Percentiles rank a stretch among this genome's conserved stretches.
Evolutionary conservation across 2,888 invertebrate species (phyloP).

Genomic region (Capitulum mitella): DNA sequence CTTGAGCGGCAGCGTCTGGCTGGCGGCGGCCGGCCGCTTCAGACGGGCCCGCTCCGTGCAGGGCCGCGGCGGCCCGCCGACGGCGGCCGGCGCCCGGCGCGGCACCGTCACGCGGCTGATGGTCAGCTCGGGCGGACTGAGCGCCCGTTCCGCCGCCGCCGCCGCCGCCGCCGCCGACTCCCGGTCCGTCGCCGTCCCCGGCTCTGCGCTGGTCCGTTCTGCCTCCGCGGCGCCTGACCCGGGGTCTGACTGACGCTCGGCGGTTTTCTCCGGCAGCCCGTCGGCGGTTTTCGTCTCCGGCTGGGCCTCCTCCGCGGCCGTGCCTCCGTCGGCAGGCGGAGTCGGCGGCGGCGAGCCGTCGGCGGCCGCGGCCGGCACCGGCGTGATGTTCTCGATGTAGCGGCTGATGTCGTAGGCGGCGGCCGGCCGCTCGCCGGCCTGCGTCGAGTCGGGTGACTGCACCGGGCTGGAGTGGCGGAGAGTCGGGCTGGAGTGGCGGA

Average conservation of each 20-base stretch:
- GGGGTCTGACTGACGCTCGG: no score
- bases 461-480: not conserved
- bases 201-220: no score
- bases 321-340: no score
- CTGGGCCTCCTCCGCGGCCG: no score
- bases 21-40: not conserved
- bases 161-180: no score
- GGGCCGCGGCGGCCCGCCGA: not conserved
- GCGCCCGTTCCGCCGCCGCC: no score
- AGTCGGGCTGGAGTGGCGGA: not conserved
- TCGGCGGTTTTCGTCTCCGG: not conserved
- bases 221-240: no score
- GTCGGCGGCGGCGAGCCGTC: not conserved
- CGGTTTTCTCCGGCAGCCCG: no score
- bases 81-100: not conserved
- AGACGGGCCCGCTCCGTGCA: not conserved
- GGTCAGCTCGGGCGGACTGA: not conserved
- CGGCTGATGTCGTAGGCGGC: not conserved
- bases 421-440: not conserved
- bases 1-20: slow-evolving; percentile 9
- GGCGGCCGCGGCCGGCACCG: not conserved
- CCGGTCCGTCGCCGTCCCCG: no score
- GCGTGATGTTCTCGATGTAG: not conserved
- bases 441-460: slow-evolving; percentile 14
- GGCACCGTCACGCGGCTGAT: not conserved